Conservation (phyloP, 1,140 invertebrate species). For the Meloidogyne hapla region DNA sequence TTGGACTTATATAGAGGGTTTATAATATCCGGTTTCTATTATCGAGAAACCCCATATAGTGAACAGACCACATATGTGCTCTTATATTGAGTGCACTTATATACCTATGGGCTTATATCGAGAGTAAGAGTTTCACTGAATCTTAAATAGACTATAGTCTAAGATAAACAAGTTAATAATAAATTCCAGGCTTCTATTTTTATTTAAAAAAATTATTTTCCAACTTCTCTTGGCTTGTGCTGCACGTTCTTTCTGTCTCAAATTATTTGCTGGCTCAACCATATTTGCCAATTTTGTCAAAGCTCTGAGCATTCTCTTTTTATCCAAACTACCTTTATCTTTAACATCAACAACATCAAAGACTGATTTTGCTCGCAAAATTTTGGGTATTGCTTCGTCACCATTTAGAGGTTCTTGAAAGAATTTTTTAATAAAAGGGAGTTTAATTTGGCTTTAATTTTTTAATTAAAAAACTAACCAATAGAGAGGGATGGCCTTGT, state of each 20-base stretch:
- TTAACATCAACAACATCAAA: constrained; percentile 19
- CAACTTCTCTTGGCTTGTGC: neutral
- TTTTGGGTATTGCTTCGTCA: neutral
- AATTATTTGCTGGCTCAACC: neutral
- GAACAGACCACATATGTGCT: too few species aligned
- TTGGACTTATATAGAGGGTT: too few species aligned
- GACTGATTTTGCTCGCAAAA: constrained; percentile 10
- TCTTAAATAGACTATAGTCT: too few species aligned
- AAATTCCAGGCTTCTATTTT: too few species aligned
- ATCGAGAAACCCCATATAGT: too few species aligned
- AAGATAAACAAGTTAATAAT: too few species aligned
- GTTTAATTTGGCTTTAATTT: neutral
- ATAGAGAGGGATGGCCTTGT: constrained; percentile 7
- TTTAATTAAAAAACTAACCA: constrained; percentile 7
- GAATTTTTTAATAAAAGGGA: too few species aligned
- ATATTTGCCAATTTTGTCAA: neutral
- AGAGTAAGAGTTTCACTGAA: too few species aligned
- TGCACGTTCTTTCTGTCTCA: neutral
- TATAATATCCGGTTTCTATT: too few species aligned
- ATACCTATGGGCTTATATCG: too few species aligned
- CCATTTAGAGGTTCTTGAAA: neutral
- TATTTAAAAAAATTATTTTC: too few species aligned
- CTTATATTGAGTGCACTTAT: too few species aligned
- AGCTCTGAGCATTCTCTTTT: neutral
- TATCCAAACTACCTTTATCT: neutral